Evolutionary conservation across 2,113 vertebrate genomes (phyloP).

Genomic region (Chamaea fasciata): DNA sequence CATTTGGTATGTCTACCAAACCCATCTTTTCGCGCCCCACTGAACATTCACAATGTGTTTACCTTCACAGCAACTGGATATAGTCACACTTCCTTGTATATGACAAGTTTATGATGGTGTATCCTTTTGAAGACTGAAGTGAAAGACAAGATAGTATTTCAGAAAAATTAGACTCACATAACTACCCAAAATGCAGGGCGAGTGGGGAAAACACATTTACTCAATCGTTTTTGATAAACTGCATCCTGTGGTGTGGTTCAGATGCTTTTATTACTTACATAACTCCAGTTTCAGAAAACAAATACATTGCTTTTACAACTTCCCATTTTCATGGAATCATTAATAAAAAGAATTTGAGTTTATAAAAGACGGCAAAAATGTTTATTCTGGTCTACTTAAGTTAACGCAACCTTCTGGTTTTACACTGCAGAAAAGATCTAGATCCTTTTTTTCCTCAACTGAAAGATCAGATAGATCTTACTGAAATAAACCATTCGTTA

Average conservation of each 20-base stretch:
- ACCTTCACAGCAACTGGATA: not conserved
- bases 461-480: not conserved
- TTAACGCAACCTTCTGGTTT: not conserved
- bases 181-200: not conserved
- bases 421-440: not conserved
- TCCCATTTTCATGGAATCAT: not conserved
- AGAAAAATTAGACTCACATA: not conserved
- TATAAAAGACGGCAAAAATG: not conserved
- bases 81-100: not conserved
- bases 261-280: not conserved
- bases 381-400: not conserved
- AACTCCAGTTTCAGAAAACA: not conserved
- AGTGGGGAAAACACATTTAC: not conserved
- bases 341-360: not conserved
- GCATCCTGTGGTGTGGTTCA: not conserved
- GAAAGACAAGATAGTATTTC: not conserved
- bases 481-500: not conserved
- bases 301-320: not conserved
- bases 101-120: not conserved
- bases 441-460: not conserved
- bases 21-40: not conserved
- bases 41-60: not conserved
- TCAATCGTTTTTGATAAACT: not conserved
- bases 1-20: not conserved
- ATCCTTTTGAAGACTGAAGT: not conserved